Base-by-base conservation (phyloP, 2,888 invertebrate species). In the Stenotaenia linearis region DNA sequence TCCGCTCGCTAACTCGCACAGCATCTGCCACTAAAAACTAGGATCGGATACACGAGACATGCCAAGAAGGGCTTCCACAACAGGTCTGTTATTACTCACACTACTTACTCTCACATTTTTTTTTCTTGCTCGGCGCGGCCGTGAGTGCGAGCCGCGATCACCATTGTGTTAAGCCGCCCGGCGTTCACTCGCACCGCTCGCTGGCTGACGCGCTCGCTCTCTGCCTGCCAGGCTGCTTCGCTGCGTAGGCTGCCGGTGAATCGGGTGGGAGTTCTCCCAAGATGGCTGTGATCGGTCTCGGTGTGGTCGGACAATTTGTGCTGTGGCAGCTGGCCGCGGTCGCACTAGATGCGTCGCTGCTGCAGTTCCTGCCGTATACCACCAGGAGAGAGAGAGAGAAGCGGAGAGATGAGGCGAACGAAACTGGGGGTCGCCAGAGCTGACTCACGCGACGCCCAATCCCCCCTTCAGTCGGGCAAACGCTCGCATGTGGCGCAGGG, bases 21-120 rank as follows among this genome's bases (percentile, higher is more conserved):
- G 35, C 76, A 30, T 30, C 75, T 30, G 30, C 75, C 37, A 75
- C 28, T 30, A 75, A 32, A 37, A 75, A n/a, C 61, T 61, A 61
- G 25, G 61, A 75, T 75, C 75, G 77, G 77, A 77, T 40, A 45
- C 40, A 28, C 77, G 30, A 77, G 45, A 40, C 78, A 78, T 78
- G 78, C 28, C 61, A 56, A 78, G 30, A 37, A 56, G 78, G 77
- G 37, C 37, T 75, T 32, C 79, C 79, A 74, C 74, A 35, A 79
- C 79, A 79, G 79, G 79, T 79, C 21, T 35, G 79, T 79, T 25
- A 21, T 37, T 37, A 37, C 40, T 30, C 32, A 30, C n/a, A 23
- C 35, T 35, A 40, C 37, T 75, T 75, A 35, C 37, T 75, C 75
- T 7, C 32, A 4, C n/a, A 21, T 30, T 30, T 37, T 75, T 75